Conservation (phyloP, 2,113 vertebrate species). For the Heliornis fulica region DNA sequence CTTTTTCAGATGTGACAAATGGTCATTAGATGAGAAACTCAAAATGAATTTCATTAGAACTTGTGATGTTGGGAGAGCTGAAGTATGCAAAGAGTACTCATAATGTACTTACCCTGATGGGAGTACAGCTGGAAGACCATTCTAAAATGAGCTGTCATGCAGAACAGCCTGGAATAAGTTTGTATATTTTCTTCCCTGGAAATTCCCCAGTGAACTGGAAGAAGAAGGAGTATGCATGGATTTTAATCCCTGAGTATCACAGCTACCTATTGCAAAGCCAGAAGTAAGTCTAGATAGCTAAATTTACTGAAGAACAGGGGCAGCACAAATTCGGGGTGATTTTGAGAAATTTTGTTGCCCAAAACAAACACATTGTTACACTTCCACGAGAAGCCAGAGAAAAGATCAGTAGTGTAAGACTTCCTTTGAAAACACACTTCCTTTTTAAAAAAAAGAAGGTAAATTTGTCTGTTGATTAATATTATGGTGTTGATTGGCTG, state of each 20-base stretch:
- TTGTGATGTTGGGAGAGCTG: background rate
- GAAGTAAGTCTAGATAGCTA: background rate
- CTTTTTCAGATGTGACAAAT: background rate
- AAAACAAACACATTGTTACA: background rate
- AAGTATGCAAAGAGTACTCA: background rate
- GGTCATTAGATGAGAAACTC: background rate
- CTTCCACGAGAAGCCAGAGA: background rate
- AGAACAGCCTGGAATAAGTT: background rate
- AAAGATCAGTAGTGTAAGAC: background rate
- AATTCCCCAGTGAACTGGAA: background rate
- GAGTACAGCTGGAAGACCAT: background rate
- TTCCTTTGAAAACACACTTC: background rate
- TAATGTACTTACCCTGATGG: background rate
- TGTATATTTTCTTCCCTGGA: background rate
- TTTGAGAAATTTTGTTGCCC: background rate
- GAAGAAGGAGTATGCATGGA: background rate
- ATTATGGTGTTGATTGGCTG: background rate
- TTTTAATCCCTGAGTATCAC: background rate
- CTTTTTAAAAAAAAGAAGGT: background rate
- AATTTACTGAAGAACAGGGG: background rate
- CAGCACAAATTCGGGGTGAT: background rate
- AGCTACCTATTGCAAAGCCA: background rate
- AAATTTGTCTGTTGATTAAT: background rate
- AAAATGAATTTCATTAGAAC: background rate
- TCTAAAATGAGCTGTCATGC: background rate